Conservation (phyloP, 2,888 invertebrate species). For the Callyntrura sp. region DNA sequence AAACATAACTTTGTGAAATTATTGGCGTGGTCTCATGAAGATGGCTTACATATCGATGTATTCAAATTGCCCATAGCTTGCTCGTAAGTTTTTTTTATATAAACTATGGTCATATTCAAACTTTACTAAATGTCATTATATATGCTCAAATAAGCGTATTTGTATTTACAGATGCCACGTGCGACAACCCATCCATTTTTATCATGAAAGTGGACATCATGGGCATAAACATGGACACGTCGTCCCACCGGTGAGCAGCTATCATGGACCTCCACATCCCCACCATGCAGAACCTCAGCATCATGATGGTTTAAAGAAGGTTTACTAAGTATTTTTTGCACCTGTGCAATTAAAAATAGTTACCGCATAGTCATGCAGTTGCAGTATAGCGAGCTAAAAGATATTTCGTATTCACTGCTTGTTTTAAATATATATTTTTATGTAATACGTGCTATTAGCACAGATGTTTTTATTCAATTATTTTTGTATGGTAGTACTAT, state of each 20-base stretch:
- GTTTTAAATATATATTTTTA: constrained; percentile 50
- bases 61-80: constrained; percentile 84
- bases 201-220: constrained; percentile 76
- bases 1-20: constrained; percentile 85
- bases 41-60: constrained; percentile 85
- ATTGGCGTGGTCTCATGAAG: constrained; percentile 85
- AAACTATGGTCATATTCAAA: not conserved
- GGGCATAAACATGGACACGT: constrained; percentile 64
- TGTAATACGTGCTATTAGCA: not conserved
- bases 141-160: not conserved
- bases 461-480: constrained; percentile 1
- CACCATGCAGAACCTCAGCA: constrained; percentile 12
- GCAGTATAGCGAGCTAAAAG: not conserved
- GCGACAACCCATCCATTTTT: constrained; percentile 79
- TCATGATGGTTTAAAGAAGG: constrained; percentile 36
- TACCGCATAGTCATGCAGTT: not conserved
- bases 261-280: constrained; percentile 59
- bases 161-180: constrained; percentile 78
- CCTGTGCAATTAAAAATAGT: not conserved
- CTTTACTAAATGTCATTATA: not conserved
- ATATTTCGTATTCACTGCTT: constrained; percentile 3
- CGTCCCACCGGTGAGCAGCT: constrained; percentile 66
- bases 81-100: constrained; percentile 55
- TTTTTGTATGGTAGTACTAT: no score
- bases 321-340: constrained; percentile 5